Conservation (phyloP, 1,140 invertebrate species). For the Campoletis sonorensis region DNA sequence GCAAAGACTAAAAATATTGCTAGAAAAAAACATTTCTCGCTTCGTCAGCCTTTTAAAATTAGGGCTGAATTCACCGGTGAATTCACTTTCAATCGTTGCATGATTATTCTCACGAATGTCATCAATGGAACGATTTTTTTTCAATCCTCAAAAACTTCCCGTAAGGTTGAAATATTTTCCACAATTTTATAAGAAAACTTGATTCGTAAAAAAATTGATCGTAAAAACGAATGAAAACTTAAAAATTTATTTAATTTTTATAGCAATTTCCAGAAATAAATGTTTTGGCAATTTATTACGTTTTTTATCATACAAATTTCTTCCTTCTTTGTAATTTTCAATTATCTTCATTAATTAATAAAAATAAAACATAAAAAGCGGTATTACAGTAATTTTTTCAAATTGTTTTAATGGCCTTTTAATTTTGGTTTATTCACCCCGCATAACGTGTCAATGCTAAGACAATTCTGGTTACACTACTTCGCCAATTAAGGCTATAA, state of each 20-base stretch:
- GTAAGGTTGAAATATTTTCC: neutral
- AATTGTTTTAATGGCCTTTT: neutral
- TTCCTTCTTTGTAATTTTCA: no score
- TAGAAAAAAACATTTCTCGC: neutral
- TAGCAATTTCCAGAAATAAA: no score
- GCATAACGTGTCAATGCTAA: neutral
- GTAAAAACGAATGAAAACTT: no score
- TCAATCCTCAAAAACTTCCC: neutral
- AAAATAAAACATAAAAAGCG: no score
- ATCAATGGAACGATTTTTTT: neutral
- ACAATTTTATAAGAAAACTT: no score
- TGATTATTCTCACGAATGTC: neutral
- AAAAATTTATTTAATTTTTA: no score
- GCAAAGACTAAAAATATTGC: neutral
- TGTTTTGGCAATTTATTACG: no score
- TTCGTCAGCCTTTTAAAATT: neutral
- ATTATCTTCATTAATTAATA: no score
- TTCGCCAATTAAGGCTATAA: slow-evolving; percentile 2
- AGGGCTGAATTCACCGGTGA: neutral
- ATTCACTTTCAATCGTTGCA: neutral
- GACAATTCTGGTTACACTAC: neutral
- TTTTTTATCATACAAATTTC: no score
- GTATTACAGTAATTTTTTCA: neutral
- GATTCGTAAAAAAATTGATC: no score
- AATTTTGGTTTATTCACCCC: neutral